Base-by-base conservation (phyloP, 2,113 vertebrate species). In the Tupaia chinensis region DNA sequence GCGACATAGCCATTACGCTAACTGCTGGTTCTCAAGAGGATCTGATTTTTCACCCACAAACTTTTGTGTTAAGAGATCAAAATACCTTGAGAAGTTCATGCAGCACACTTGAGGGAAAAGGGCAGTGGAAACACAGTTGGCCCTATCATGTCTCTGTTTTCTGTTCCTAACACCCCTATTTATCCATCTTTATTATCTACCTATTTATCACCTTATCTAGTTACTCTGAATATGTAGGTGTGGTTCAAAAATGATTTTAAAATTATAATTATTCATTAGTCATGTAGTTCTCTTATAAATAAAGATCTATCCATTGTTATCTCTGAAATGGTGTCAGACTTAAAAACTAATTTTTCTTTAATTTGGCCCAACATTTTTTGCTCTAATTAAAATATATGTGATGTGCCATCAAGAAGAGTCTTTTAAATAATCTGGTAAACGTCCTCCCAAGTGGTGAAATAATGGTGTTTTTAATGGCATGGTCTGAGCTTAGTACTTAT, bases 331-430 rank as follows among this genome's bases (percentile, higher is more conserved):
- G 82, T 56, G 9, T 3, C 66, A 93, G 93, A 82, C 72, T 87
- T 88, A 78, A 92, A 95, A 93, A 13, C 44, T 82, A 6, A 76
- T 95, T 97, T 96, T 87, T 95, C 84, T 95, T 98, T 95, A 63
- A 89, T 96, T 95, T 97, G 89, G 22, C 69, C 82, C 90, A 91
- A 60, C 29, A 96, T 0, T n/a, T 72, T 92, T 96, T 91, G 86
- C 92, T 96, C 72, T 97, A 97, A 96, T 97, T 98, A 97, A 97
- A 97, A 96, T 94, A 66, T 95, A 22, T 83, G 87, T 84, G 56
- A 22, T 83, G 87, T 84, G 56, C 7, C 60, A 91, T 87, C 72
- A 93, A 87, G 97, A 91, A 94, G 63, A 85, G 83, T 63, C 86
- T 97, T 96, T 86, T 85, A 95, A 94, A 91, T 95, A 96, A 89